These are phyloP conservation scores for Meloidogyne floridensis DNA, from an alignment of 1,140 invertebrate species.

Conservation along the genomic window DNA sequence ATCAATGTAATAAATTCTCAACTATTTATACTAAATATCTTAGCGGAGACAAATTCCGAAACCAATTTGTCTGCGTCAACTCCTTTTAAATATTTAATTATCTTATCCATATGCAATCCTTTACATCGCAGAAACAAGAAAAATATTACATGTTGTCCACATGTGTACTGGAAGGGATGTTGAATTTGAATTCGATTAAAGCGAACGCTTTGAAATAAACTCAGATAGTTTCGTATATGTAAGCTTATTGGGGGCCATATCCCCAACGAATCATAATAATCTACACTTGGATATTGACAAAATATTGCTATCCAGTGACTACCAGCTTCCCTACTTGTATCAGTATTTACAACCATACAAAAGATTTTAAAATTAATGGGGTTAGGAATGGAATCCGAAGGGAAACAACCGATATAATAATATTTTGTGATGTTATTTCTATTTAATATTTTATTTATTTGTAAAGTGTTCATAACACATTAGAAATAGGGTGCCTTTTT, in stretches of 20 bases:
- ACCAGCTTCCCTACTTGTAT: neutral
- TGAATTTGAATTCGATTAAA: neutral
- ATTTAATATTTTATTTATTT: conserved; percentile 9
- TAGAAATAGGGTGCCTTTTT: conserved; percentile 19
- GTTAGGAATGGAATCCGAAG: neutral
- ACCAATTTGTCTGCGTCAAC: too few species aligned
- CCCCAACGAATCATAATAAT: conserved; percentile 2
- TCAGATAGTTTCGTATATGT: neutral
- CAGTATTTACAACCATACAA: conserved; percentile 16
- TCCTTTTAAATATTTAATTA: neutral
- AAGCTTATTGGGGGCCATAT: neutral
- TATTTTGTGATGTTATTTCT: neutral
- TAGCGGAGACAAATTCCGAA: too few species aligned
- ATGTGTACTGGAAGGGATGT: too few species aligned
- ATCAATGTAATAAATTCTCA: too few species aligned
- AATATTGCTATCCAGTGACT: neutral
- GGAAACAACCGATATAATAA: neutral
- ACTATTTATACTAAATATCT: too few species aligned
- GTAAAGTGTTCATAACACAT: conserved; percentile 4
- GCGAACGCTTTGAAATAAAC: neutral
- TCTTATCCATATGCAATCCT: conserved; percentile 1
- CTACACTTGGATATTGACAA: neutral
- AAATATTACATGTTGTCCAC: too few species aligned
- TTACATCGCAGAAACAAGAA: neutral
- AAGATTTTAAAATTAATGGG: too few species aligned